Evolutionary conservation across 1,140 invertebrate species (phyloP), one percentile per base, ranked within the genome.

Genomic region (Centruroides vittatus): DNA sequence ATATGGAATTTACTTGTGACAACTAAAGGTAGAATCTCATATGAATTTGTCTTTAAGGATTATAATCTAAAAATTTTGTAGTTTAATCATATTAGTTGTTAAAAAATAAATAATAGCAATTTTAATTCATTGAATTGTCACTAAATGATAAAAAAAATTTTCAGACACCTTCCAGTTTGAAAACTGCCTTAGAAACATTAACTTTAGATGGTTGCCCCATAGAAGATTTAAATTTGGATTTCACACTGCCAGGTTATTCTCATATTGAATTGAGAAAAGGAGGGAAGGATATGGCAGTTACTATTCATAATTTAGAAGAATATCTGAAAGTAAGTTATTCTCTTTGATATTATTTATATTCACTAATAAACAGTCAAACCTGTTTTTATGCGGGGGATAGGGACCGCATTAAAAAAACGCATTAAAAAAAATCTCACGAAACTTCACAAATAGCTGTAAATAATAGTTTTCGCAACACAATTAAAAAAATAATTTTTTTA

Each of bases 221-320:
- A 65, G 82, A 86, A 67, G 93, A 96, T 76, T 78, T 98, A 34
- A 88, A 89, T 8, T 78, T 99, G 54, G 92, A 96, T 74, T 98
- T 98, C 73, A 88, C 93, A 55, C 76, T 98, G 63, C 96, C 96
- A 41, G 95, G 95, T 4, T 88, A 95, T 74, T 80, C 86, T 10
- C 84, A 87, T 70, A 88, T 98, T 64, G 95, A 99, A 76, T 75
- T 99, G 65, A 82, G 90, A 65, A 93, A 94, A 71, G 89, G 89
- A 62, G 95, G 96, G 48, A 84, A 86, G 67, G 90, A 98, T 74
- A 84, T 87, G 60, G 74, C 82, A 52, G 89, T 99, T 50, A 92
- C 85, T 23, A 84, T 94, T 66, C 84, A 96, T 70, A 99, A 99
- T 77, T 74, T 98, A 48, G 90, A 95, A 73, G 86, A 96, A 71